Conservation (phyloP, 2,113 vertebrate species). For the Himantopus leucocephalus region DNA sequence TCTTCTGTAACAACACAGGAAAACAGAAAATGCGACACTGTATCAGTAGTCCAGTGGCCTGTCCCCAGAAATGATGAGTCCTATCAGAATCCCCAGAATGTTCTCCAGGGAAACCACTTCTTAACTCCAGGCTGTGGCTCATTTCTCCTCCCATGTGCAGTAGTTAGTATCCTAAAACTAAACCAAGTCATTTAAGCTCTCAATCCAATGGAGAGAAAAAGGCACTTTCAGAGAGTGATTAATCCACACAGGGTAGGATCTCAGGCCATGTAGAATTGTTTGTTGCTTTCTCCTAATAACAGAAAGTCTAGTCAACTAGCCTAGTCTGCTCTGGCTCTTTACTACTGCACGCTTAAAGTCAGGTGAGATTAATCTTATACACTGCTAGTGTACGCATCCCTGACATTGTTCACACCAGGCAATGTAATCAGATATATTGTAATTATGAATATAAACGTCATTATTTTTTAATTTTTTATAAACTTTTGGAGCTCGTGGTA, state of each 20-base stretch:
- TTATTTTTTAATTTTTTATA: not conserved
- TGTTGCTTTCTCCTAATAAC: not conserved
- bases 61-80: not conserved
- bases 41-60: not conserved
- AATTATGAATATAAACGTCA: not conserved
- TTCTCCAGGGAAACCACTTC: not conserved
- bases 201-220: not conserved
- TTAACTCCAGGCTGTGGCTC: not conserved
- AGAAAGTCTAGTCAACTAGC: not conserved
- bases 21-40: not conserved
- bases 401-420: not conserved
- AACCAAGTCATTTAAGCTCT: not conserved
- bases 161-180: not conserved
- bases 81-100: not conserved
- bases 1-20: not conserved
- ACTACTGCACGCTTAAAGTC: not conserved
- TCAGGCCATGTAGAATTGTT: not conserved
- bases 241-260: not conserved
- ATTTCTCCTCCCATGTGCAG: not conserved
- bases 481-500: not conserved
- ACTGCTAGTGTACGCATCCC: accelerated
- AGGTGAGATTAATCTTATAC: not conserved
- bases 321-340: not conserved
- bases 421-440: not conserved
- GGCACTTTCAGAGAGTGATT: not conserved